Conservation (phyloP, 2,113 vertebrate genomes). For the human (Homo sapiens) region GRCh38 chr3:52097501-52098000, state of each 20-base stretch:
- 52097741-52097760: background rate
- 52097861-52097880: background rate
- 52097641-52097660: background rate
- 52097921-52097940: background rate
- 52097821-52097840: fast-evolving
- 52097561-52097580: background rate
- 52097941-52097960: background rate
- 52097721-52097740: background rate
- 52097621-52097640: background rate
- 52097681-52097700: background rate
- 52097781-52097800: background rate
- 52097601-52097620: background rate
- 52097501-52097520: background rate
- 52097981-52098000: background rate
- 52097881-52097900: background rate
- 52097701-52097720: background rate
- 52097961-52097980: background rate
- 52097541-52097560: background rate
- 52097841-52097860: background rate
- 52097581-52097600: background rate
- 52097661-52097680: conserved; percentile 20
- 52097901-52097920: background rate
- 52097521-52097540: background rate
- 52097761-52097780: background rate
- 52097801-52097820: fast-evolving